phyloP scores from a whole-genome alignment of 2,113 vertebrate species.

The Pseudorasbora parva region DNA sequence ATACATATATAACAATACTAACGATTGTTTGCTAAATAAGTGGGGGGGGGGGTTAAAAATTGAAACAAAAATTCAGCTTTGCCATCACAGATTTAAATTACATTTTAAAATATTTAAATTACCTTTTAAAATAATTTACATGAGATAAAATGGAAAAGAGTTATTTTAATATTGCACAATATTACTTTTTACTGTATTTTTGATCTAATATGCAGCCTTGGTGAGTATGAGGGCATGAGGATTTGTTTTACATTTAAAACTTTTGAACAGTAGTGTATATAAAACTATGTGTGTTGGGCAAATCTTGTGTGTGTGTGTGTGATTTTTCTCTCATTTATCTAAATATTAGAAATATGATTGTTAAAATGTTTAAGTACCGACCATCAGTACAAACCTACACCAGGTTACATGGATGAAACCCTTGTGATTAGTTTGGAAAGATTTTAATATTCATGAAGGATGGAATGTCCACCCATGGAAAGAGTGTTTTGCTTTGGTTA shows the following conservation, averaged over 20 bases:
- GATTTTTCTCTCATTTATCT: neutral
- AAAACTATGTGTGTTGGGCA: neutral
- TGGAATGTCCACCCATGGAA: constrained; percentile 14
- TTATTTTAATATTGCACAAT: neutral
- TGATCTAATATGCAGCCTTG: neutral
- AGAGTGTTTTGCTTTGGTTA: constrained; percentile 30
- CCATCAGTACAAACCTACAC: constrained; percentile 19
- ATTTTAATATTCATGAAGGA: constrained; percentile 36
- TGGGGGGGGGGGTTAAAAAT: too few relatives aligned
- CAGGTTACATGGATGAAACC: constrained; percentile 12
- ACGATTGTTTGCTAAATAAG: too few relatives aligned
- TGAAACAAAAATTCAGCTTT: neutral
- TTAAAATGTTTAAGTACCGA: neutral
- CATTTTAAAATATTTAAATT: neutral
- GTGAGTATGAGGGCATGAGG: too few relatives aligned
- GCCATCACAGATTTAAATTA: neutral
- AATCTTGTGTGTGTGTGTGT: neutral
- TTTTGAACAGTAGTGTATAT: neutral
- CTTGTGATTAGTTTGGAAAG: constrained; percentile 19
- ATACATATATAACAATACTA: too few relatives aligned
- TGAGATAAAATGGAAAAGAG: too few relatives aligned
- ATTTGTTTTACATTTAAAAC: neutral
- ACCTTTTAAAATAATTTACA: neutral
- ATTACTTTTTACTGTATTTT: neutral
- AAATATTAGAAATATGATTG: neutral